Conservation (phyloP, 2,888 invertebrate species). For the Habroteleia sp. region DNA sequence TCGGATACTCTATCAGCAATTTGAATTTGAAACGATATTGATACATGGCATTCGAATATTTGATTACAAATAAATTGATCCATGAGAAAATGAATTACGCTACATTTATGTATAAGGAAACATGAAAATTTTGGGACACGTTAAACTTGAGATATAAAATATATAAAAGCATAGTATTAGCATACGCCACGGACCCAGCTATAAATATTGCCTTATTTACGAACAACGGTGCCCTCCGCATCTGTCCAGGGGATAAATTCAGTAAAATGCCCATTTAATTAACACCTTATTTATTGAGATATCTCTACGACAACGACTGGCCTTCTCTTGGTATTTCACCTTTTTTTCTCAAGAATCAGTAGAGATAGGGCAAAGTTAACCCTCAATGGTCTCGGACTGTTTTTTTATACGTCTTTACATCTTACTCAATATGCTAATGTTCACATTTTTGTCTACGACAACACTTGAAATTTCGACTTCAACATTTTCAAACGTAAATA, state of each 20-base stretch:
- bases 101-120: slow-evolving; percentile 23
- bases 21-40: too few species aligned
- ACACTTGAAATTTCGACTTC: neutral
- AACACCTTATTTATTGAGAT: slow-evolving; percentile 81
- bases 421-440: slow-evolving; percentile 44
- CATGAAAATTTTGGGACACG: slow-evolving; percentile 43
- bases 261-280: slow-evolving; percentile 80
- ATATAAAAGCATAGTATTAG: slow-evolving; percentile 54
- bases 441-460: slow-evolving; percentile 19
- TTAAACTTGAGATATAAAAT: slow-evolving; percentile 48
- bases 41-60: slow-evolving; percentile 9
- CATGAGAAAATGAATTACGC: slow-evolving; percentile 24
- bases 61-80: slow-evolving; percentile 13
- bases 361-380: slow-evolving; percentile 53
- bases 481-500: neutral
- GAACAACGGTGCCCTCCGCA: slow-evolving; percentile 68
- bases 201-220: slow-evolving; percentile 80
- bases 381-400: slow-evolving; percentile 41
- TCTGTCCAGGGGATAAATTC: slow-evolving; percentile 75
- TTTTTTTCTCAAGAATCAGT: slow-evolving; percentile 44
- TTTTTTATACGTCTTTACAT: slow-evolving; percentile 40
- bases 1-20: too few species aligned
- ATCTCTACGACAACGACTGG: slow-evolving; percentile 67
- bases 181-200: slow-evolving; percentile 68
- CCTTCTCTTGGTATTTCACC: slow-evolving; percentile 61